Evolutionary conservation across 1,140 invertebrate species (phyloP).

Genomic region (Marisa cornuarietis): DNA sequence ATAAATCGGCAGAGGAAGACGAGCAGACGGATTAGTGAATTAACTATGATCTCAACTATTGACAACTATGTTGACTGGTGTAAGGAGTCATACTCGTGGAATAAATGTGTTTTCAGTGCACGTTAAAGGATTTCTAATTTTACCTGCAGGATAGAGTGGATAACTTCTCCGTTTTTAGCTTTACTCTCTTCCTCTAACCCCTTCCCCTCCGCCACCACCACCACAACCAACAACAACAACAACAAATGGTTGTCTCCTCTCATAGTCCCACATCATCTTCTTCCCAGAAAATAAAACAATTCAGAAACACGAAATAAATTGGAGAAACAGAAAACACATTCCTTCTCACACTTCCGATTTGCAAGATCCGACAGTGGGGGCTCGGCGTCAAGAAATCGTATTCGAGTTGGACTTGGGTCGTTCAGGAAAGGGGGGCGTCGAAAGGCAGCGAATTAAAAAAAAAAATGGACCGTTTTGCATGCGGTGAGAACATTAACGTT

Average conservation of each 20-base stretch:
- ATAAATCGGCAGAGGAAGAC: neutral
- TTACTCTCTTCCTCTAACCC: neutral
- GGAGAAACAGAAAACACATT: neutral
- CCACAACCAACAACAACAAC: neutral
- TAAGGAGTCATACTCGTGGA: too few species aligned
- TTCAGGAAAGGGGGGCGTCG: neutral
- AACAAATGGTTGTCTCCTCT: neutral
- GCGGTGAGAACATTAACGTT: slow-evolving; percentile 4
- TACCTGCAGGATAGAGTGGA: neutral
- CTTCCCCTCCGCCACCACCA: neutral
- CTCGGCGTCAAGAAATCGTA: neutral
- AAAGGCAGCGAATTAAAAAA: neutral
- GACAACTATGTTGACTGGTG: too few species aligned
- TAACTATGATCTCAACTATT: too few species aligned
- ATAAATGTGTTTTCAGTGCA: too few species aligned
- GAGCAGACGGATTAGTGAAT: neutral
- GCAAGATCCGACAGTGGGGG: neutral
- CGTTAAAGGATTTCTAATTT: too few species aligned
- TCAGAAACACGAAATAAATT: neutral
- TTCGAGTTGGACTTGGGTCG: neutral
- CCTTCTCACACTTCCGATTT: neutral
- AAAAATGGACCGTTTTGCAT: neutral
- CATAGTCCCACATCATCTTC: neutral
- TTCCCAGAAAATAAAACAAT: neutral
- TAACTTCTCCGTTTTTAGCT: neutral